phyloP scores from a whole-genome alignment of 2,797 vertebrate species.

The Pteropus rufus region DNA sequence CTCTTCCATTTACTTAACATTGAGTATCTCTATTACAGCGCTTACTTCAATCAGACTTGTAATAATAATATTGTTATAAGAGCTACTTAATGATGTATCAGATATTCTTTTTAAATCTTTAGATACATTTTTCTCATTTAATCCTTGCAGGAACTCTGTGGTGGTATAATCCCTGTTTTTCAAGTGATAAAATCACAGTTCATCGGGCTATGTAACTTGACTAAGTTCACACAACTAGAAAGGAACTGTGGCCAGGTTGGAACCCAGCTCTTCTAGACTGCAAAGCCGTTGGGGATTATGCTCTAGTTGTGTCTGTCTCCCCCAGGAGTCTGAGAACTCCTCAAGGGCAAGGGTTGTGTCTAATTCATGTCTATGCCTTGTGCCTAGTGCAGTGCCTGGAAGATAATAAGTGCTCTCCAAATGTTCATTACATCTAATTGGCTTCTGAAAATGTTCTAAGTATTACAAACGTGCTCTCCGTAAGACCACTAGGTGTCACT shows the following conservation, averaged over 20 bases:
- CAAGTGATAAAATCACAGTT: background rate
- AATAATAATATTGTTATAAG: background rate
- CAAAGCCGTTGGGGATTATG: background rate
- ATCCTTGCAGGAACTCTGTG: background rate
- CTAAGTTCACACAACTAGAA: background rate
- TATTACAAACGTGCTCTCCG: background rate
- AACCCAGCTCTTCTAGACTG: background rate
- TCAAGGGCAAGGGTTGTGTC: background rate
- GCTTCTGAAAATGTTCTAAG: background rate
- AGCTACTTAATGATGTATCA: background rate
- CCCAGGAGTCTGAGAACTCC: constrained; percentile 8
- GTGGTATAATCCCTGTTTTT: background rate
- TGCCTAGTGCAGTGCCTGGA: constrained; percentile 48
- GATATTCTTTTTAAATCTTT: background rate
- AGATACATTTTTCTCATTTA: constrained; percentile 18
- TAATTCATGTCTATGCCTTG: constrained; percentile 52
- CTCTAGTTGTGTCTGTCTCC: background rate
- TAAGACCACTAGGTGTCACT: constrained; percentile 75
- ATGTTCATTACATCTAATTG: constrained; percentile 1
- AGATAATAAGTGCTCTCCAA: constrained; percentile 43
- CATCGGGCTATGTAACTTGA: background rate
- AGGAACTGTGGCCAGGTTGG: background rate
- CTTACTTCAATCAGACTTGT: background rate
- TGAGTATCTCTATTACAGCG: background rate
- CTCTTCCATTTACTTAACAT: background rate